Percentiles rank a stretch among this genome's conserved stretches.
Conservation (phyloP, 1,140 invertebrate genomes). For the Cotesia vestalis region DNA sequence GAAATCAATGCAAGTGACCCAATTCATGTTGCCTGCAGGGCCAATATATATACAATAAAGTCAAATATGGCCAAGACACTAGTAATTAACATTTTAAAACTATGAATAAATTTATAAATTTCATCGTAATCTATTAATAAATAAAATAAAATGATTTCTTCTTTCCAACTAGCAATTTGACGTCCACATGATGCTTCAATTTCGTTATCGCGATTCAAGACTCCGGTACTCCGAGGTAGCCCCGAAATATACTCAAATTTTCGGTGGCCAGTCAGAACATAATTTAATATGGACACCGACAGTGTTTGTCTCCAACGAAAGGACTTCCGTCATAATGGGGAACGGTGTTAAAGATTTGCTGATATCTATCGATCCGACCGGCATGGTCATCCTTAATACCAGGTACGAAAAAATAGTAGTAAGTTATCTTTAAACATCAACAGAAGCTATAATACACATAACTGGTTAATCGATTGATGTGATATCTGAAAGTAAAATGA, state of each 20-base stretch:
- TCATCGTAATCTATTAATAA: not conserved
- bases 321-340: constrained; percentile 79
- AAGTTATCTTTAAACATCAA: constrained; percentile 10
- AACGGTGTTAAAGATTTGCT: constrained; percentile 80
- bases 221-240: constrained; percentile 73
- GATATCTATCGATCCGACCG: constrained; percentile 78
- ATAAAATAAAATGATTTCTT: constrained; percentile 22
- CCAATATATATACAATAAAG: constrained; percentile 80
- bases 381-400: constrained; percentile 79
- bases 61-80: constrained; percentile 80
- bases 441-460: not conserved
- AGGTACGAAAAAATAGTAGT: constrained; percentile 52
- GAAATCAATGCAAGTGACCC: constrained; percentile 63
- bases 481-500: constrained; percentile 7
- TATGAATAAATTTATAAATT: not conserved
- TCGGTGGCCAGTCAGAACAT: constrained; percentile 75
- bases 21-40: constrained; percentile 72
- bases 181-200: constrained; percentile 80
- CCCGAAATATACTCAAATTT: constrained; percentile 72
- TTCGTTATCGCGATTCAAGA: constrained; percentile 77
- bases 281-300: constrained; percentile 83
- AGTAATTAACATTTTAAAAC: constrained; percentile 59
- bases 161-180: constrained; percentile 76
- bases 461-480: not conserved
- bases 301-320: constrained; percentile 82